Evolutionary conservation across 1,140 invertebrate genomes (phyloP).

Genomic region (Neodiprion lecontei): DNA sequence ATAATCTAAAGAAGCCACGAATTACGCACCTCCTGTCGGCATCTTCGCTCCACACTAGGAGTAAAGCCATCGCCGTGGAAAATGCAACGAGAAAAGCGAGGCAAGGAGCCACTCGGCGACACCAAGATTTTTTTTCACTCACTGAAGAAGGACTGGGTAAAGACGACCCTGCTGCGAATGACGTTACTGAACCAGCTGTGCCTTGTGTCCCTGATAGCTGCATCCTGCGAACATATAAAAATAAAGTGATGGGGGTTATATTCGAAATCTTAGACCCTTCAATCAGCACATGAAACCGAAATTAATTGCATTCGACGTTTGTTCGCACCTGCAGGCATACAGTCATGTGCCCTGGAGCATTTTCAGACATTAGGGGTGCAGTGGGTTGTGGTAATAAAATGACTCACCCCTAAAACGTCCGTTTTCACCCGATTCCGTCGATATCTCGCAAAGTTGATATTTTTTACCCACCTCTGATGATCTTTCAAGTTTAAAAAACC

Average conservation of each 20-base stretch:
- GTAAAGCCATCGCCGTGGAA: constrained; percentile 55
- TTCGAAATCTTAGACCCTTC: background rate
- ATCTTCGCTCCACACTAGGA: constrained; percentile 57
- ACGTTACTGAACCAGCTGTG: constrained; percentile 21
- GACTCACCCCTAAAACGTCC: too few relatives aligned
- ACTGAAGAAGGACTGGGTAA: constrained; percentile 23
- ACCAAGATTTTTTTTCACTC: constrained; percentile 47
- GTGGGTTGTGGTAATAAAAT: too few relatives aligned
- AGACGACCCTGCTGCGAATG: constrained; percentile 22
- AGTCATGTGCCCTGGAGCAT: too few relatives aligned
- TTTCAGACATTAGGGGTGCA: too few relatives aligned
- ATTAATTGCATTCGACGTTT: background rate
- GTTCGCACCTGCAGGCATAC: too few relatives aligned
- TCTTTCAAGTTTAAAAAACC: background rate
- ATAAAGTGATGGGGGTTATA: background rate
- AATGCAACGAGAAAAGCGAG: constrained; percentile 56
- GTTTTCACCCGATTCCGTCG: background rate
- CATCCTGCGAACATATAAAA: constrained; percentile 37
- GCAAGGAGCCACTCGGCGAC: constrained; percentile 48
- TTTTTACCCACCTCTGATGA: background rate
- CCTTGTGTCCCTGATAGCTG: constrained; percentile 33
- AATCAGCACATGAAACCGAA: background rate
- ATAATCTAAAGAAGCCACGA: too few relatives aligned
- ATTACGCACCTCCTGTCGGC: constrained; percentile 43
- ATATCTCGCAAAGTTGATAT: background rate